A percentile compares a stretch with the other conserved stretches of the same genome.
Conservation (phyloP, 2,113 vertebrate genomes). For the Alligator mississippiensis region DNA sequence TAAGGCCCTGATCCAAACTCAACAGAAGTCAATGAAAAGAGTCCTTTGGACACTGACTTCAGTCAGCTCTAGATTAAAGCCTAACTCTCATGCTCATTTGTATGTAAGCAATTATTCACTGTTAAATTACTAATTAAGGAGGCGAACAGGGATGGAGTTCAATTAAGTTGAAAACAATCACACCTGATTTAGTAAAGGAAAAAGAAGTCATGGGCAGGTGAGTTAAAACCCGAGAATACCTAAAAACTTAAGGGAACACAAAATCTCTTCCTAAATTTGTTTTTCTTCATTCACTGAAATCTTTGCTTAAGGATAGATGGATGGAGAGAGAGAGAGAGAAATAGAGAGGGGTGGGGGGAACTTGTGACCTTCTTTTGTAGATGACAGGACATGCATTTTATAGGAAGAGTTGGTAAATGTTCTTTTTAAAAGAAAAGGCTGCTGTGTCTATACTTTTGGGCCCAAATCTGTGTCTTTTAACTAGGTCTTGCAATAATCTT, state of each 20-base stretch:
- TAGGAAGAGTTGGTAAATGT: background rate
- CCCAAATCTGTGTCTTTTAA: background rate
- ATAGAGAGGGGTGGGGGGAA: background rate
- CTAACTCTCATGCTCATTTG: background rate
- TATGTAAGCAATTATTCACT: background rate
- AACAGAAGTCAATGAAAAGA: background rate
- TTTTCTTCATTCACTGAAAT: background rate
- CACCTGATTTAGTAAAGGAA: background rate
- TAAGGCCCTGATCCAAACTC: background rate
- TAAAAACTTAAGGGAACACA: no score
- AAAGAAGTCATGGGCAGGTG: background rate
- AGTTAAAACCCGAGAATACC: no score
- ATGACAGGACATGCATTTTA: background rate
- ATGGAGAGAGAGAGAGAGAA: no score
- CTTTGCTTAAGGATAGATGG: background rate
- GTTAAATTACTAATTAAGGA: background rate
- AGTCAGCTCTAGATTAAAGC: background rate
- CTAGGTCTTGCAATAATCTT: background rate
- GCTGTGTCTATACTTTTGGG: background rate
- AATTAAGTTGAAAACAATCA: no score
- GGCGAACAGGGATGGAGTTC: no score
- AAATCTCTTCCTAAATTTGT: background rate
- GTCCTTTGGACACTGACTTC: background rate
- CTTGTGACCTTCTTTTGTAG: background rate
- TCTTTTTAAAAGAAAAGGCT: background rate